Conservation (phyloP, 2,888 invertebrate genomes). For the Acanthopleura granulata region DNA sequence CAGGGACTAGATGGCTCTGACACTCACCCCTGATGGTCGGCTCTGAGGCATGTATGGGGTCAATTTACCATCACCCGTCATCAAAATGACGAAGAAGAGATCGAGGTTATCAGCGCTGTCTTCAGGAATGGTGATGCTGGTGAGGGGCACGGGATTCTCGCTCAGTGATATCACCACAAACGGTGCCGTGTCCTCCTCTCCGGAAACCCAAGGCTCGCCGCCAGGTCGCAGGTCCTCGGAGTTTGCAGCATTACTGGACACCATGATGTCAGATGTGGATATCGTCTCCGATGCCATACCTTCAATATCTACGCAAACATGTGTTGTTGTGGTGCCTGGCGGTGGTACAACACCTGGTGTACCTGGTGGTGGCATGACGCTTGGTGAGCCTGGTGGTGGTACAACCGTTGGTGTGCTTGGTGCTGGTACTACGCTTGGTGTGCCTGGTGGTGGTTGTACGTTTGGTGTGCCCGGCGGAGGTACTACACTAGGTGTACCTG, state of each 20-base stretch:
- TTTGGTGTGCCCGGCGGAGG: no score
- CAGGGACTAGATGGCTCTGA: no score
- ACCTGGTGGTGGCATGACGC: not conserved
- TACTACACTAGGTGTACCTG: no score
- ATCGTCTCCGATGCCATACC: not conserved
- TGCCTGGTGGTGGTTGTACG: no score
- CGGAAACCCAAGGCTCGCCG: not conserved
- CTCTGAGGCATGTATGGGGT: not conserved
- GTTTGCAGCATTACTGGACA: not conserved
- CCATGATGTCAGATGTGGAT: not conserved
- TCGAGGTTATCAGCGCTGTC: not conserved
- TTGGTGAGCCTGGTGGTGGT: no score
- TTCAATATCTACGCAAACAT: not conserved
- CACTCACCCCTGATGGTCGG: conserved; percentile 9
- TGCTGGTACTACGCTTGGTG: no score
- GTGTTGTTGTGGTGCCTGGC: not conserved
- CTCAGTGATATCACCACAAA: not conserved
- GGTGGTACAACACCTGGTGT: not conserved
- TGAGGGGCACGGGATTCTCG: not conserved
- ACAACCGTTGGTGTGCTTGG: no score
- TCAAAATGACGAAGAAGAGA: not conserved
- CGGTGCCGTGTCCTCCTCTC: not conserved
- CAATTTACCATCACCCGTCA: not conserved
- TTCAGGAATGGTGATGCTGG: not conserved
- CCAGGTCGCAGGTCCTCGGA: not conserved